Conservation (phyloP, 2,113 vertebrate species). For the Stomatorhinus ivindoensis region DNA sequence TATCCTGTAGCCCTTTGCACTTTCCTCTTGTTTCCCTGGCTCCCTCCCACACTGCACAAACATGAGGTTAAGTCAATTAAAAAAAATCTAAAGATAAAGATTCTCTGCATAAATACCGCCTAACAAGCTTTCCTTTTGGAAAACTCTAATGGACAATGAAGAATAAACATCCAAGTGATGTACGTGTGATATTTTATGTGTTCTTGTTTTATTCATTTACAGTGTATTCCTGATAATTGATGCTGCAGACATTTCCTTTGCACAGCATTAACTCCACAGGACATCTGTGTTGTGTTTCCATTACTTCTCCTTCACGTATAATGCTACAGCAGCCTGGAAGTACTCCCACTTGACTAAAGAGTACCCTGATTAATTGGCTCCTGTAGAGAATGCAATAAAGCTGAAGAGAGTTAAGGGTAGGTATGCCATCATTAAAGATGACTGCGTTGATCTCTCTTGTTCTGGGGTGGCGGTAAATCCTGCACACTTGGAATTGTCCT, state of each 20-base stretch:
- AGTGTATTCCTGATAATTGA: not conserved
- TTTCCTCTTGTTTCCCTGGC: not conserved
- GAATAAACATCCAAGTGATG: not conserved
- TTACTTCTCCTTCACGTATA: not conserved
- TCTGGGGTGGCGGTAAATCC: not conserved
- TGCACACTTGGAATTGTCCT: slow-evolving; percentile 15
- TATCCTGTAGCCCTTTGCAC: not conserved
- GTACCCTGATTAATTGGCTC: slow-evolving; percentile 6
- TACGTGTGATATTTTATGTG: not conserved
- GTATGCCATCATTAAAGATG: slow-evolving; percentile 24
- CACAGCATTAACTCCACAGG: not conserved
- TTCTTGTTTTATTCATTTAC: not conserved
- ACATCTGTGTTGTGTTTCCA: not conserved
- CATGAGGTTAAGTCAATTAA: not conserved
- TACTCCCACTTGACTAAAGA: not conserved
- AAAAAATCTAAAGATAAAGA: not conserved
- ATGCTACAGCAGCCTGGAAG: not conserved
- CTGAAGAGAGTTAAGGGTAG: slow-evolving; percentile 18
- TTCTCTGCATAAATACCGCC: not conserved
- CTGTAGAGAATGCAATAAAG: not conserved
- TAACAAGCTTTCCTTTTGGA: not conserved
- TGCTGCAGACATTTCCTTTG: not conserved
- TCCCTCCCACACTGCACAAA: not conserved
- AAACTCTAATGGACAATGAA: not conserved
- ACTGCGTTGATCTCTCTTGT: slow-evolving; percentile 16